Base-by-base conservation (phyloP, 2,113 vertebrate genomes). In the Fregetta grallaria region DNA sequence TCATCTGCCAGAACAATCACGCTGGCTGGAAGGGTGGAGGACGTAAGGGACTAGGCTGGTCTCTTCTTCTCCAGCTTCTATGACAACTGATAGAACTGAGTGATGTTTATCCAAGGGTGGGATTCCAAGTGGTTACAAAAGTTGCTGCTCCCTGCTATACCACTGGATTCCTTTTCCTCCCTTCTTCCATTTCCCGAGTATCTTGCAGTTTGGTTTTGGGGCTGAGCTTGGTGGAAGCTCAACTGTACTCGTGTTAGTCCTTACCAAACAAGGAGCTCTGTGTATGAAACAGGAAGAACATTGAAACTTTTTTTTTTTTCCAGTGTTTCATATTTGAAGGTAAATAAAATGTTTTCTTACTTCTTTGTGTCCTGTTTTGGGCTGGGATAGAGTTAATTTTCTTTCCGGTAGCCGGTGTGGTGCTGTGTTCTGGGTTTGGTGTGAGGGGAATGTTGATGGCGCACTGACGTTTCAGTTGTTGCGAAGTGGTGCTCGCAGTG, bases 181-280 rank as follows among this genome's bases (percentile, higher is more conserved):
- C 29, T 59, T 38, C 32, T 70, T 25, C 42, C 38, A 3, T 32
- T 65, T 15, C 30, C 52, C 23, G 3, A 7, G 0, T 6, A 8
- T 63, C 25, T 47, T 36, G 22, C 65, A 9, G 26, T 3, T 32
- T 15, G 42, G 15, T 15, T 62, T 56, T 15, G 72, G 65, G 32
- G 70, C 70, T 72, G 90, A 56, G 65, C 47, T 36, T 3, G 5
- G 38, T 15, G 34, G 27, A 29, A 42, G 52, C 47, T 79, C 15
- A 13, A 1, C 18, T 1, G 1, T 17, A 7, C 68, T 66, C 1
- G 0, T 13, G 17, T 34, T 42, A 49, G 61, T 38, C 38, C 42
- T 52, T 36, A 53, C 29, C 56, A 10, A 18, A 5, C 45, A 9
- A 36, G 47, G 72, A 67, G 42, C 52, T 55, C 63, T 34, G 32